These are phyloP conservation scores for Thamnophis sirtalis DNA, from an alignment of 2,113 vertebrate genomes.

Conservation along the genomic window DNA sequence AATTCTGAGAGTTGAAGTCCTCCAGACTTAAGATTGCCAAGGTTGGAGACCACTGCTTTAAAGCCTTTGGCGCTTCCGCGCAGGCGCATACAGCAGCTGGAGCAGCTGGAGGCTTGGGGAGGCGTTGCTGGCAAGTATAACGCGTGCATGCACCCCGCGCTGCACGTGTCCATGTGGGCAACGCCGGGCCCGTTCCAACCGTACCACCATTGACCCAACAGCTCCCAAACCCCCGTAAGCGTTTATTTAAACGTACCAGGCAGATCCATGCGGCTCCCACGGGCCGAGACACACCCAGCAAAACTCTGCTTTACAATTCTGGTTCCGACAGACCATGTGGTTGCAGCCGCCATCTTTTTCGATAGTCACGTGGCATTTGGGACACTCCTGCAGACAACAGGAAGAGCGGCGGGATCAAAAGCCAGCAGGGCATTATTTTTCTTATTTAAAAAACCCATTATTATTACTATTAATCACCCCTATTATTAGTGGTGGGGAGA, in stretches of 20 bases:
- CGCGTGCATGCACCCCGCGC: no score
- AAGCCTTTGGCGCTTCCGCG: no score
- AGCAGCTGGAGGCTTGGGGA: no score
- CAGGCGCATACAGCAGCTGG: no score
- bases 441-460: neutral
- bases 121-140: no score
- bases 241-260: slow-evolving; percentile 80
- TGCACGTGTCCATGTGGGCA: no score
- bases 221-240: neutral
- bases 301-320: slow-evolving; percentile 99
- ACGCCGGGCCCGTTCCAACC: no score
- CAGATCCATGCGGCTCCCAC: slow-evolving; percentile 98
- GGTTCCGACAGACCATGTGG: slow-evolving; percentile 99
- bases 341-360: slow-evolving; percentile 99
- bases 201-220: neutral
- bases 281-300: slow-evolving; percentile 99
- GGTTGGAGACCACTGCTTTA: no score
- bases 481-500: no score
- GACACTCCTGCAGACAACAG: slow-evolving; percentile 84
- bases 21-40: no score
- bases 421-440: neutral
- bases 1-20: no score
- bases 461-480: neutral
- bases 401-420: slow-evolving; percentile 10
- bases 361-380: slow-evolving; percentile 99